Evolutionary conservation across 2,888 invertebrate species (phyloP).

Genomic region (Tipula unca): DNA sequence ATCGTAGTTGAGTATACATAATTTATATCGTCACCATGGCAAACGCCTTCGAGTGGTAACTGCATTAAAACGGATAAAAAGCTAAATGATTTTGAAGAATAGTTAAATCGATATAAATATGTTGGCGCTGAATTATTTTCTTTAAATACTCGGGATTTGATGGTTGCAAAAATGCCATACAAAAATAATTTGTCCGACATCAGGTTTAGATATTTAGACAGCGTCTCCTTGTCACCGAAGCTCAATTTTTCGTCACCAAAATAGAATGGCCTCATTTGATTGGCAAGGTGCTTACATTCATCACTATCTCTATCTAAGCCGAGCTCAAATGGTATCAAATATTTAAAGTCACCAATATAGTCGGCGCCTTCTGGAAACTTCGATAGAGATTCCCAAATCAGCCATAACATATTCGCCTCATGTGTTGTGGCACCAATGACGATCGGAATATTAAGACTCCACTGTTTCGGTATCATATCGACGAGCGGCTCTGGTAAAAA

Average conservation of each 20-base stretch:
- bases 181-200: too few relatives aligned
- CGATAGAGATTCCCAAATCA: background rate
- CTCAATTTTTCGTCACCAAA: too few relatives aligned
- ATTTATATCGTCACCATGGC: slow-evolving; percentile 40
- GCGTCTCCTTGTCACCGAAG: too few relatives aligned
- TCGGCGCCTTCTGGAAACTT: background rate
- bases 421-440: slow-evolving; percentile 39
- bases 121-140: slow-evolving; percentile 35
- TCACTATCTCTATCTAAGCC: too few relatives aligned
- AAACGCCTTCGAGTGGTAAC: slow-evolving; percentile 30
- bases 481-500: too few relatives aligned
- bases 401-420: slow-evolving; percentile 28
- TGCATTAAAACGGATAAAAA: slow-evolving; percentile 27
- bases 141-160: slow-evolving; percentile 19
- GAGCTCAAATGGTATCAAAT: background rate
- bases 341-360: too few relatives aligned
- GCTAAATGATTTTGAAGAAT: slow-evolving; percentile 40
- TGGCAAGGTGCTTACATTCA: background rate
- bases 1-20: slow-evolving; percentile 30
- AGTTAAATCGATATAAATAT: too few relatives aligned
- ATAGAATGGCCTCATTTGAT: background rate
- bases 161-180: too few relatives aligned
- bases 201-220: too few relatives aligned
- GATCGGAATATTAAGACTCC: slow-evolving; percentile 39
- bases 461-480: slow-evolving; percentile 23